A percentile compares a stretch with the other conserved stretches of the same genome.
Conservation (phyloP, 2,797 vertebrate genomes). For the Menidia menidia region DNA sequence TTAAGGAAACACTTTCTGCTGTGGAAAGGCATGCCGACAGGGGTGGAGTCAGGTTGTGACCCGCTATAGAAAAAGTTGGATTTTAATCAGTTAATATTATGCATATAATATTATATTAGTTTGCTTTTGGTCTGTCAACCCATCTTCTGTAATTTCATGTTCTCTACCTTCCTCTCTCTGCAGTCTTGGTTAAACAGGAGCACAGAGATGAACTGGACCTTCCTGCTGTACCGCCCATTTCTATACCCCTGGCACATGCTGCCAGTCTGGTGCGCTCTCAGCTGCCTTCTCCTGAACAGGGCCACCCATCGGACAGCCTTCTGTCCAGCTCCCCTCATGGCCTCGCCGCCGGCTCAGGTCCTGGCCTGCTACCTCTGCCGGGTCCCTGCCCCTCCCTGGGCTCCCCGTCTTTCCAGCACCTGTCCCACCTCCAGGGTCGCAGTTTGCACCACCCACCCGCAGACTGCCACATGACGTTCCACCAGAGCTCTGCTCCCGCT, state of each 20-base stretch:
- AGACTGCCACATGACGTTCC: constrained; percentile 93
- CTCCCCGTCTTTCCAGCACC: constrained; percentile 89
- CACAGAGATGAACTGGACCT: constrained; percentile 93
- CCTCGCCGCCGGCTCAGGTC: constrained; percentile 89
- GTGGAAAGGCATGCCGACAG: neutral
- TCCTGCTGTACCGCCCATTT: constrained; percentile 84
- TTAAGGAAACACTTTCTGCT: neutral
- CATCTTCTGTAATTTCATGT: constrained; percentile 17
- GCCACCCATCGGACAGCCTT: constrained; percentile 87
- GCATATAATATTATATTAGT: too few species aligned
- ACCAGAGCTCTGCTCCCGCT: constrained; percentile 84
- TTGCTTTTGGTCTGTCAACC: constrained; percentile 12
- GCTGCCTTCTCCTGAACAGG: constrained; percentile 90
- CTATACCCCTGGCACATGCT: constrained; percentile 83
- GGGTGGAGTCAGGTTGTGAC: neutral
- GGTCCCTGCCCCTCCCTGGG: constrained; percentile 84
- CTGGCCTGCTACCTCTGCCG: constrained; percentile 83
- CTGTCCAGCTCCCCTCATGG: constrained; percentile 88
- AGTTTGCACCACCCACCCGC: constrained; percentile 87
- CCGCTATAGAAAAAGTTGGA: neutral
- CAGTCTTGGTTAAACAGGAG: constrained; percentile 96
- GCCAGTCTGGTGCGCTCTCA: constrained; percentile 84
- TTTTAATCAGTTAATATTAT: too few species aligned
- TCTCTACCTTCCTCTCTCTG: constrained; percentile 24
- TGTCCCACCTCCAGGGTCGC: constrained; percentile 90